Conservation (phyloP, 2,113 vertebrate genomes). For the Cheirogaleus medius region DNA sequence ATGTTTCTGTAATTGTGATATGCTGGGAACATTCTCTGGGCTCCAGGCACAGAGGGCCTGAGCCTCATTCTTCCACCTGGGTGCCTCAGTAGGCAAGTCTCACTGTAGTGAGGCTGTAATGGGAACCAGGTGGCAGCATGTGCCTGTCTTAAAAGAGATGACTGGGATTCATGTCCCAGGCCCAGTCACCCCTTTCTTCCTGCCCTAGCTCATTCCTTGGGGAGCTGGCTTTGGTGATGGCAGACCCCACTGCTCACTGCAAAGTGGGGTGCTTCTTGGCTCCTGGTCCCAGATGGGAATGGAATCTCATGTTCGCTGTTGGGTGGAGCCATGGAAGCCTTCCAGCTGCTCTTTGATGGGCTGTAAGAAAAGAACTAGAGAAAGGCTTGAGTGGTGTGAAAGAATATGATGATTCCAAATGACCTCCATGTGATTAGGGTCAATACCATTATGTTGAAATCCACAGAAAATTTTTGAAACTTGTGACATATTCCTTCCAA, state of each 20-base stretch:
- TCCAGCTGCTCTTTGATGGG: slow-evolving; percentile 27
- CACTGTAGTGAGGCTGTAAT: slow-evolving; percentile 72
- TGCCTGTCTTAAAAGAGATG: slow-evolving; percentile 68
- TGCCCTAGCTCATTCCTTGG: neutral
- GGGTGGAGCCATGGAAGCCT: neutral
- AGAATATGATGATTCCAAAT: neutral
- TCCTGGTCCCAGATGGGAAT: neutral
- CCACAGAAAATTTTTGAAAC: neutral
- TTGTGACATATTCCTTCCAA: neutral
- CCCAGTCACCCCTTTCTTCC: neutral
- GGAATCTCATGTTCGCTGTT: neutral
- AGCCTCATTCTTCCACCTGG: slow-evolving; percentile 83
- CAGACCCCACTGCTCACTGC: neutral
- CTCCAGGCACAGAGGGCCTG: slow-evolving; percentile 77
- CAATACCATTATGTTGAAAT: neutral
- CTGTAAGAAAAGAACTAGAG: neutral
- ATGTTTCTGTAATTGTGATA: slow-evolving; percentile 89
- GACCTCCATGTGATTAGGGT: neutral
- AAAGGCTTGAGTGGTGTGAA: neutral
- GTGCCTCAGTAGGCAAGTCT: slow-evolving; percentile 76
- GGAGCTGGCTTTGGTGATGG: slow-evolving; percentile 11
- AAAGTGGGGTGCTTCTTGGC: neutral
- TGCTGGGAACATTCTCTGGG: slow-evolving; percentile 84
- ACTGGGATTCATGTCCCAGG: neutral
- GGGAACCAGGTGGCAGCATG: slow-evolving; percentile 82